phyloP scores from a whole-genome alignment of 23 tunicate genomes.

The Trididemnum miniatum region DNA sequence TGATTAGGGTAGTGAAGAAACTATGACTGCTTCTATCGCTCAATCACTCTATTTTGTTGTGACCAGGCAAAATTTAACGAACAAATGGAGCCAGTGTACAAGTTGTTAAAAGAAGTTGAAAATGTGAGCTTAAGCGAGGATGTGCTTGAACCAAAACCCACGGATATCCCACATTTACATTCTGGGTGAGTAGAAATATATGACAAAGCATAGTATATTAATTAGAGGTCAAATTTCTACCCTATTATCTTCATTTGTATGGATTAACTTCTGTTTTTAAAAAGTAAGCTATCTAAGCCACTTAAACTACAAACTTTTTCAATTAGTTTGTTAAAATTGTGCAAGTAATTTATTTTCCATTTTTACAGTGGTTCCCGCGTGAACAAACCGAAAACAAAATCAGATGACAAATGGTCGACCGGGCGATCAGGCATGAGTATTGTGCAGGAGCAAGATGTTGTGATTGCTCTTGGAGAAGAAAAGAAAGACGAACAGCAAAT shows the following conservation, averaged over 20 bases:
- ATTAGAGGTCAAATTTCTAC: too few species aligned
- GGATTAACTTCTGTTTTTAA: too few species aligned
- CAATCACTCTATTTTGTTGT: too few species aligned
- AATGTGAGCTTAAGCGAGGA: constrained; percentile 66
- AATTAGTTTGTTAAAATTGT: too few species aligned
- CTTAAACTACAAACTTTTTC: too few species aligned
- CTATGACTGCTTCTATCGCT: too few species aligned
- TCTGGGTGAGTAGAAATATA: constrained; percentile 59
- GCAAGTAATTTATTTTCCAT: too few species aligned
- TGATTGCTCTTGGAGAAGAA: constrained; percentile 60
- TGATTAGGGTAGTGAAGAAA: too few species aligned
- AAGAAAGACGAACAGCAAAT: constrained; percentile 38
- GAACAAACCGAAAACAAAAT: constrained; percentile 25
- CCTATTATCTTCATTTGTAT: too few species aligned
- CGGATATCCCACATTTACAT: constrained; percentile 72
- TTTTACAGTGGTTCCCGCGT: constrained; percentile 19
- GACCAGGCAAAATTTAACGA: constrained; percentile 86
- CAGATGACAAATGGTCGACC: constrained; percentile 33
- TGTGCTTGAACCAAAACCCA: constrained; percentile 86
- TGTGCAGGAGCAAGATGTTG: constrained; percentile 69
- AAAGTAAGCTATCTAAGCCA: too few species aligned
- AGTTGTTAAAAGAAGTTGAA: constrained; percentile 68
- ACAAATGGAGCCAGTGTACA: constrained; percentile 84
- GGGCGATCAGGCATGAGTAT: constrained; percentile 35
- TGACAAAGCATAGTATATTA: too few species aligned